Base-by-base conservation (phyloP, 2,888 invertebrate genomes). In the Drosophila tripunctata region DNA sequence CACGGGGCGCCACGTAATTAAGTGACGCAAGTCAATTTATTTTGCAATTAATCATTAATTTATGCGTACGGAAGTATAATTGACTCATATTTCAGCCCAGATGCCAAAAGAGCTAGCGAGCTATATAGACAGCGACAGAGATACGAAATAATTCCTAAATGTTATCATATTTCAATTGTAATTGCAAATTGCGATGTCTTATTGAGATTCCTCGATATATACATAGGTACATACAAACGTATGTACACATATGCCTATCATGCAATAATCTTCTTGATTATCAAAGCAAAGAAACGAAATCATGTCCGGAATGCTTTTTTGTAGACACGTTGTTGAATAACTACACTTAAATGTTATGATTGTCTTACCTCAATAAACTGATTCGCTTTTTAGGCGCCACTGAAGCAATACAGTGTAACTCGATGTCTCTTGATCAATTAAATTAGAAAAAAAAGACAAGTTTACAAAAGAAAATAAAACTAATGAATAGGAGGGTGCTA, bases 41-140 rank as follows among this genome's bases (percentile, higher is more conserved):
- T 89, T 89, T 77, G 78, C 86, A 89, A 89, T 89, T 89, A 85
- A 89, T 89, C 88, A 88, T 88, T 88, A 87, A 89, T 88, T 89
- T 87, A 83, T 85, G 75, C 82, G 77, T 81, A 78, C 83, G 74
- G 72, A 80, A 86, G 67, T 80, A 86, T 83, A 83, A 83, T 86
- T 83, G 83, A 76, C 84, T 83, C 86, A 83, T 83, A 86, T 83
- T 83, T 83, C 84, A 86, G 65, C 12, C 38, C 56, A 63, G 66
- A 56, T 70, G 64, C 60, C 43, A n/a, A 45, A 48, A 47, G 33
- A 31, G 12, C 33, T 3, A 22, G 6, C 36, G n/a, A 12, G n/a
- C n/a, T n/a, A n/a, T n/a, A 30, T 31, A 8, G 7, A 10, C 3
- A 35, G 12, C 33, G 3, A 19, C 4, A 41, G 21, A 15, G 8